phyloP scores from a whole-genome alignment of 2,888 invertebrate genomes.

The Drosophila bunnanda region DNA sequence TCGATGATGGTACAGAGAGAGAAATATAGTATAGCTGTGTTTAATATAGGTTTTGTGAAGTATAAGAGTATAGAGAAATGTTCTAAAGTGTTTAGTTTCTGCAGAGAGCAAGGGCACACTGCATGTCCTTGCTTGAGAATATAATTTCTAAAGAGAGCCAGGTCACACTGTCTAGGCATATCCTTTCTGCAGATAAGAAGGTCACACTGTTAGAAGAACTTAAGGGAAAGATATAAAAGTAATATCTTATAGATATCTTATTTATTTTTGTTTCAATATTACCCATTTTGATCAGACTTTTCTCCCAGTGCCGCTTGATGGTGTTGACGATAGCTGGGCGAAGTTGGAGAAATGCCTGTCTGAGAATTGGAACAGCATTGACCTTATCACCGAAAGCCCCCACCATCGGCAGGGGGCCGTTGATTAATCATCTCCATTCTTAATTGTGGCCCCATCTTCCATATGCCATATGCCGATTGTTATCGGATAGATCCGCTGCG shows the following conservation, averaged over 20 bases:
- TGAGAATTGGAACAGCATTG: slow-evolving; percentile 75
- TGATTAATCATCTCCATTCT: slow-evolving; percentile 69
- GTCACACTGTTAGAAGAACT: neutral
- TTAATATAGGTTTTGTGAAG: too few relatives aligned
- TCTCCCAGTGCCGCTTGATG: slow-evolving; percentile 27
- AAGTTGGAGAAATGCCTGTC: slow-evolving; percentile 38
- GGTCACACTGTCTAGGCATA: neutral
- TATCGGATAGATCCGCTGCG: slow-evolving; percentile 29
- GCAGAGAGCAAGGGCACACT: neutral
- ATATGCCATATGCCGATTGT: slow-evolving; percentile 54
- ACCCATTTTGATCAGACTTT: neutral
- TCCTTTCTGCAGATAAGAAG: neutral
- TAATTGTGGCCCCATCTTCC: slow-evolving; percentile 49
- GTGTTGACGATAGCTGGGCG: slow-evolving; percentile 41
- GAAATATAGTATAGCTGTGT: neutral
- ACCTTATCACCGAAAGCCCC: slow-evolving; percentile 67
- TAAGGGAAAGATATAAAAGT: neutral
- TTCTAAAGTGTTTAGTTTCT: too few relatives aligned
- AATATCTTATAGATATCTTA: neutral
- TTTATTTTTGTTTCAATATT: neutral
- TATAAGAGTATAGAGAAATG: too few relatives aligned
- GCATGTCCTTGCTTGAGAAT: too few relatives aligned
- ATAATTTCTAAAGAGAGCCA: neutral
- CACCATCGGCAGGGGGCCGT: slow-evolving; percentile 47
- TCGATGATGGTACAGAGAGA: slow-evolving; percentile 30